Conservation (phyloP, 2,888 invertebrate species). For the Tipula lateralis region DNA sequence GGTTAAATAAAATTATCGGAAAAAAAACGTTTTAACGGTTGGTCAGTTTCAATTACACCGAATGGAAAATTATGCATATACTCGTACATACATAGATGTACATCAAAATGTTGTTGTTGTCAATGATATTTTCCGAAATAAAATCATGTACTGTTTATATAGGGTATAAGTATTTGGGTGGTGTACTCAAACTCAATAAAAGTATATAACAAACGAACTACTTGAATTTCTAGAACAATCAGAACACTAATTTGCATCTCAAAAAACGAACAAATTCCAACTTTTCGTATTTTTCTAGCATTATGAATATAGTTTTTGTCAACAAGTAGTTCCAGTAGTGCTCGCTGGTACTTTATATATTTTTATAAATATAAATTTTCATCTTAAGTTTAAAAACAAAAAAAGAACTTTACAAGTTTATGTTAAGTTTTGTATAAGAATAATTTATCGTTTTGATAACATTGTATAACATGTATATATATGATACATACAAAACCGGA, state of each 20-base stretch:
- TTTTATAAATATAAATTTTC: not conserved
- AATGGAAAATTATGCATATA: not conserved
- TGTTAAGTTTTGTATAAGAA: not conserved
- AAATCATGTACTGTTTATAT: not conserved
- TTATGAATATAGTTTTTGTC: not conserved
- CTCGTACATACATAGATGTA: not conserved
- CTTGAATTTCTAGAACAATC: not conserved
- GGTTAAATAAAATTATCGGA: slow-evolving; percentile 1
- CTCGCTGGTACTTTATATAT: not conserved
- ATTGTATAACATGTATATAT: not conserved
- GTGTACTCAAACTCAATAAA: not conserved
- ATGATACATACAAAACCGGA: slow-evolving; percentile 6
- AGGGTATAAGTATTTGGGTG: not conserved
- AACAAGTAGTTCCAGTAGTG: not conserved
- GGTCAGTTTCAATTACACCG: not conserved
- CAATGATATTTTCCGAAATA: not conserved
- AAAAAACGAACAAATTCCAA: not conserved
- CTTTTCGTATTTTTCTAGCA: not conserved
- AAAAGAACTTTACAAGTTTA: not conserved
- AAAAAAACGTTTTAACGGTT: not conserved
- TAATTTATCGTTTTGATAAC: not conserved
- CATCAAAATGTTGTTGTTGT: not conserved
- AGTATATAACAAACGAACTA: not conserved
- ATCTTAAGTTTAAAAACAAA: not conserved
- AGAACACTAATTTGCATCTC: not conserved